These are phyloP conservation scores for Campodea augens DNA, from an alignment of 1,140 invertebrate species.

Conservation along the genomic window DNA sequence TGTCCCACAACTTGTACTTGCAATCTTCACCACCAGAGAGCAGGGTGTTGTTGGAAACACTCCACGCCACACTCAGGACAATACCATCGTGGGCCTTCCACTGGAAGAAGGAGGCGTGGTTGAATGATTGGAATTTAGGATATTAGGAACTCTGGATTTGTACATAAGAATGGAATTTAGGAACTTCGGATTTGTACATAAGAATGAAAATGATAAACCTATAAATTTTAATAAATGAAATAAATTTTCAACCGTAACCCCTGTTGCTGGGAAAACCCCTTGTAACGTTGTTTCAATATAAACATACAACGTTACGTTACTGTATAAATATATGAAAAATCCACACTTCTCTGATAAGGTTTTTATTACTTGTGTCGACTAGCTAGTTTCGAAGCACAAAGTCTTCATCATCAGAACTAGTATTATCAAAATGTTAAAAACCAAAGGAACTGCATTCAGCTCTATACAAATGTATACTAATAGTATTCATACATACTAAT, in stretches of 20 bases:
- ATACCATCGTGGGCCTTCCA: constrained; percentile 94
- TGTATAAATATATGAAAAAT: no score
- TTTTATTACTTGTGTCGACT: no score
- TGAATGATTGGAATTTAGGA: not conserved
- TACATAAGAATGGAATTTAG: not conserved
- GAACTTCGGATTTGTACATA: not conserved
- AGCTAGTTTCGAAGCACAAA: no score
- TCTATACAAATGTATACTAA: no score
- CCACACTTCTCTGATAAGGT: no score
- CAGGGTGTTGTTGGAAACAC: constrained; percentile 64
- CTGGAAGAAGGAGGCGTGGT: constrained; percentile 30
- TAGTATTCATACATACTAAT: no score
- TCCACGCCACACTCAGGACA: constrained; percentile 77
- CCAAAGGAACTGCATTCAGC: no score
- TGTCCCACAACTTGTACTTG: constrained; percentile 88
- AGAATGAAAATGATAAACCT: not conserved
- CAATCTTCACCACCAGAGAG: constrained; percentile 91
- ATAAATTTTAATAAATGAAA: not conserved
- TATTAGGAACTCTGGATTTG: not conserved
- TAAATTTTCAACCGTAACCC: not conserved
- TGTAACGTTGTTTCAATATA: no score
- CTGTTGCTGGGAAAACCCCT: not conserved
- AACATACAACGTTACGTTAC: no score
- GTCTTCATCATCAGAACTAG: no score
- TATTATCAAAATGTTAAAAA: no score